Base-by-base conservation (phyloP, 2,888 invertebrate genomes). In the Plusia festucae region DNA sequence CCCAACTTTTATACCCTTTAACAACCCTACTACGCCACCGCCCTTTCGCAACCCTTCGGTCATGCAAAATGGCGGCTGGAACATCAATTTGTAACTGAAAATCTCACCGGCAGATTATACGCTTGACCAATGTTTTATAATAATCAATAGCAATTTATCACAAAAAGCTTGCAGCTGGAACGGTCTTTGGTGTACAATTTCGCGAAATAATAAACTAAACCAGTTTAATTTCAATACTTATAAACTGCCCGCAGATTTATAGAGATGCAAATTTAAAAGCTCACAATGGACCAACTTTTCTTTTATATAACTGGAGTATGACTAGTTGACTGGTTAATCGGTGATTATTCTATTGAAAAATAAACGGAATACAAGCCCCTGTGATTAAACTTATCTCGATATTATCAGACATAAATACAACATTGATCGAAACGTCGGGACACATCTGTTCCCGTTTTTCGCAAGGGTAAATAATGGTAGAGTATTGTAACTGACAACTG, bases 211-310 rank as follows among this genome's bases (percentile, higher is more conserved):
- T 49, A 49, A 2, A 49, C 11, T 20, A 49, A 49, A 49, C 46
- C 18, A 49, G 46, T 49, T 24, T 18, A 49, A 49, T 9, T 49
- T 49, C 46, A 49, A 49, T 49, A 18, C 46, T 18, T 49, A 20
- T 18, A 11, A 49, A 49, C 18, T 49, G 18, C 18, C 46, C 46
- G 20, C 20, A 18, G 18, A 18, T 49, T 20, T 49, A 49, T 49
- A 49, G 46, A 49, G 18, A 49, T 49, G 46, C 46, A 49, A 49
- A 49, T 49, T 49, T 20, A 18, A 20, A 11, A 49, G 18, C 13
- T 18, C 20, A 49, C 46, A 49, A 20, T 20, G 11, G 20, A 4
- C 18, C 0, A 16, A 16, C 9, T 20, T 49, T n/a, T 20, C 46
- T 49, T 49, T 49, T 49, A 20, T 49, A 49, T 1, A 2, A 49